A percentile compares a stretch with the other conserved stretches of the same genome.
These are phyloP conservation scores for Gavialis gangeticus DNA, from an alignment of 2,113 vertebrate species.

Conservation along the genomic window DNA sequence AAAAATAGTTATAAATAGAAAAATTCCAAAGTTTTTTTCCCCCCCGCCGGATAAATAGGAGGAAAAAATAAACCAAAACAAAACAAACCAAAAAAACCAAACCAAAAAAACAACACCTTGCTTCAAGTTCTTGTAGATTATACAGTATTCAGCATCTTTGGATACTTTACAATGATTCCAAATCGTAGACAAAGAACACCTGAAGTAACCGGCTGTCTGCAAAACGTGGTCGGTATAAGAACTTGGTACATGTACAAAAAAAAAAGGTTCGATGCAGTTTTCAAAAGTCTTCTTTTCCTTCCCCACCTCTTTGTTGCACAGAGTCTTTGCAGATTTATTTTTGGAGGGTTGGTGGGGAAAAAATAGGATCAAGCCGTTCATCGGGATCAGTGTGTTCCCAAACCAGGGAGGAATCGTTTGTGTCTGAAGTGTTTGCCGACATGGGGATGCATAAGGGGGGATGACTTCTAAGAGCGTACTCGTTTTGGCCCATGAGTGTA, in stretches of 20 bases:
- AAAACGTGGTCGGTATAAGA: constrained; percentile 74
- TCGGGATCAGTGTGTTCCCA: not conserved
- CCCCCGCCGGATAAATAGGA: constrained; percentile 69
- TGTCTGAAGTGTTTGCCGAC: not conserved
- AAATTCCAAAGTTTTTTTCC: constrained; percentile 77
- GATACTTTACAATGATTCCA: constrained; percentile 84
- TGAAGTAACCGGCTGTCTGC: constrained; percentile 71
- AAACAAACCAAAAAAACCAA: constrained; percentile 70
- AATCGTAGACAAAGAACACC: constrained; percentile 71
- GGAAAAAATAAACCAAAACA: constrained; percentile 37
- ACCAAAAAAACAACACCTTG: constrained; percentile 78
- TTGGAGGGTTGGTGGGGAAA: not conserved
- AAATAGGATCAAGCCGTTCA: not conserved
- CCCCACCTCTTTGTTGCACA: not conserved
- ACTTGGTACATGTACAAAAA: constrained; percentile 59
- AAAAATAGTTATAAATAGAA: constrained; percentile 86
- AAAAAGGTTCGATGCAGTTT: constrained; percentile 54
- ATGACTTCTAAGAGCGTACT: not conserved
- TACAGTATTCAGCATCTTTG: constrained; percentile 93
- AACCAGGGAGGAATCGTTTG: not conserved
- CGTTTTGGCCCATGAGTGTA: not conserved
- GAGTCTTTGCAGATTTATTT: not conserved
- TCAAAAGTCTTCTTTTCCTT: constrained; percentile 9
- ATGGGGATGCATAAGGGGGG: not conserved
- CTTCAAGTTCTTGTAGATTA: constrained; percentile 88